These are phyloP conservation scores for Drosophila hamatofila DNA, from an alignment of 2,888 invertebrate species.

Conservation along the genomic window DNA sequence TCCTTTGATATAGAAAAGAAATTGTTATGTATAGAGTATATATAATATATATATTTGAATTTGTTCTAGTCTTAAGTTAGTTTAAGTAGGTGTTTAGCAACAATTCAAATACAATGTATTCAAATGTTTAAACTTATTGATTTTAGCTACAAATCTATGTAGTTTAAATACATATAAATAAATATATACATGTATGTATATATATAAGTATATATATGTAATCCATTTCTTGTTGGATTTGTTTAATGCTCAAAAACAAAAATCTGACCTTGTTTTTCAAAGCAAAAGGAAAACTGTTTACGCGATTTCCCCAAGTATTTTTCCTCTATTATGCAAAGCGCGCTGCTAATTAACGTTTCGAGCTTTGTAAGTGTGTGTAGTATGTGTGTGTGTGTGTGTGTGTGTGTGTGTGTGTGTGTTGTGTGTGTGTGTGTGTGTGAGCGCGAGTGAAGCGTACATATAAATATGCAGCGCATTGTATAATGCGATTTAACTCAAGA, in stretches of 20 bases:
- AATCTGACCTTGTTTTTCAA: constrained; percentile 31
- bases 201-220: background rate
- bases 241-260: constrained; percentile 17
- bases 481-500: constrained; percentile 13
- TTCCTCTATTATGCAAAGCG: constrained; percentile 39
- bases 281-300: constrained; percentile 31
- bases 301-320: constrained; percentile 18
- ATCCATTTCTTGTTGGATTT: constrained; percentile 16
- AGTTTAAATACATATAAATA: constrained; percentile 4
- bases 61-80: constrained; percentile 34
- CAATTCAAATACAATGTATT: constrained; percentile 59
- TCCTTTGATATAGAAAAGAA: constrained; percentile 49
- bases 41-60: constrained; percentile 9
- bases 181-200: background rate
- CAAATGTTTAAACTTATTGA: constrained; percentile 44
- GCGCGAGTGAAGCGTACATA: background rate
- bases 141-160: constrained; percentile 24
- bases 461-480: constrained; percentile 17
- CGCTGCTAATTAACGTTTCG: constrained; percentile 46
- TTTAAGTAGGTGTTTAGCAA: constrained; percentile 31
- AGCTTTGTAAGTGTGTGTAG: constrained; percentile 2
- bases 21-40: background rate
- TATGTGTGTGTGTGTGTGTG: background rate
- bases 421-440: background rate
- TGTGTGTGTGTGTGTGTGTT: background rate